A percentile compares a stretch with the other conserved stretches of the same genome.
phyloP scores from a whole-genome alignment of 1,140 invertebrate genomes.

The Caenorhabditis latens region DNA sequence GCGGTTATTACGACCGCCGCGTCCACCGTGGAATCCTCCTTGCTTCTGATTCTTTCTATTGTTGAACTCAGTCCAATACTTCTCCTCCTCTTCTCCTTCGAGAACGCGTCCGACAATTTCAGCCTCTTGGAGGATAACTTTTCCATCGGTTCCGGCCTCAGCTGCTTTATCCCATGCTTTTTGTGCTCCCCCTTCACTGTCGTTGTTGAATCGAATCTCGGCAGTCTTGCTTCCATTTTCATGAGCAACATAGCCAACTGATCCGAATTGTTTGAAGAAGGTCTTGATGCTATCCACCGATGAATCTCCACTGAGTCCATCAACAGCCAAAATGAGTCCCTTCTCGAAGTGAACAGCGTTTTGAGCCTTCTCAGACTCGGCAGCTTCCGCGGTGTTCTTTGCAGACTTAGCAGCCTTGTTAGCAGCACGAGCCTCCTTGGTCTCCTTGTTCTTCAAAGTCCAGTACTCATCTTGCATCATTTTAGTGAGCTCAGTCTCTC shows the following conservation, averaged over 20 bases:
- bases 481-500: constrained; percentile 67
- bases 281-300: constrained; percentile 66
- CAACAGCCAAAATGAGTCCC: constrained; percentile 72
- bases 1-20: background rate
- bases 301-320: constrained; percentile 65
- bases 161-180: constrained; percentile 82
- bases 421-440: constrained; percentile 77
- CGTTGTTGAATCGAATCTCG: constrained; percentile 77
- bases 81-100: constrained; percentile 83
- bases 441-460: constrained; percentile 84
- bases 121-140: constrained; percentile 82
- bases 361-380: constrained; percentile 76
- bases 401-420: constrained; percentile 76
- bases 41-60: constrained; percentile 66
- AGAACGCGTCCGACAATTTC: constrained; percentile 83
- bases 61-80: constrained; percentile 76
- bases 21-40: constrained; percentile 55
- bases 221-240: constrained; percentile 65
- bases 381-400: constrained; percentile 78
- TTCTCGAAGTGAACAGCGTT: constrained; percentile 70
- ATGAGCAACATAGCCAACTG: constrained; percentile 72
- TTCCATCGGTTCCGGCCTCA: constrained; percentile 68
- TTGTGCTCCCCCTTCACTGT: constrained; percentile 83
- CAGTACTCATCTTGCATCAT: constrained; percentile 81
- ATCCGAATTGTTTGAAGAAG: constrained; percentile 74